These are phyloP conservation scores for Apostichopus leukothele DNA, from an alignment of 53 echinoderm and acorn worm genomes.

Conservation along the genomic window DNA sequence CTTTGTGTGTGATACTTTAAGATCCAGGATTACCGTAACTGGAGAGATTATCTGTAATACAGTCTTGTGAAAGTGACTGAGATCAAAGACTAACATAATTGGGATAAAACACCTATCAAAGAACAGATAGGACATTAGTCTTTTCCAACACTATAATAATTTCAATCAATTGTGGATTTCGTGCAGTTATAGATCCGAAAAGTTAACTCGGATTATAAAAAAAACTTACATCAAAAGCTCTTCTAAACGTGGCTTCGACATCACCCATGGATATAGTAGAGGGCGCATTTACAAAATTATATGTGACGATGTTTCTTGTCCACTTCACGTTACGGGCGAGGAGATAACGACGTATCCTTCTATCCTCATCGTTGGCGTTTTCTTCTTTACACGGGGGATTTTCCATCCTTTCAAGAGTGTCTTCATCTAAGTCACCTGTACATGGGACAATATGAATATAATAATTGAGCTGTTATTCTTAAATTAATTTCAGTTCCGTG, in stretches of 20 bases:
- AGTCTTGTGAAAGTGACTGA: too few relatives aligned
- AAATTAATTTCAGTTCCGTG: neutral
- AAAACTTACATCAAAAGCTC: constrained; percentile 16
- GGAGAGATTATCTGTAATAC: too few relatives aligned
- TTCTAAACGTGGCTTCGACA: neutral
- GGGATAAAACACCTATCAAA: too few relatives aligned
- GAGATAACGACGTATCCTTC: constrained; percentile 4
- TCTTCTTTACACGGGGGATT: constrained; percentile 12
- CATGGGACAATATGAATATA: neutral
- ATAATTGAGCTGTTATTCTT: neutral
- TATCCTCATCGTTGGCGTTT: neutral
- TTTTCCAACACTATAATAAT: too few relatives aligned
- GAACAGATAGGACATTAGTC: too few relatives aligned
- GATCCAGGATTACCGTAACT: too few relatives aligned
- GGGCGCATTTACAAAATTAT: constrained; percentile 4
- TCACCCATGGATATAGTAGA: neutral
- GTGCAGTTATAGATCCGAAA: too few relatives aligned
- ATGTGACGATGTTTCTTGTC: constrained; percentile 10
- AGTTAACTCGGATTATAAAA: too few relatives aligned
- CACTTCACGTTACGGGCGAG: constrained; percentile 1
- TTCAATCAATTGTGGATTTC: too few relatives aligned
- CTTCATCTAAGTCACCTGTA: constrained; percentile 5
- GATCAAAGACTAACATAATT: too few relatives aligned
- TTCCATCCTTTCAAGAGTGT: constrained; percentile 3
- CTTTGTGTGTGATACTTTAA: too few relatives aligned